Conservation (phyloP, 2,888 invertebrate species). For the Gordius sp. region DNA sequence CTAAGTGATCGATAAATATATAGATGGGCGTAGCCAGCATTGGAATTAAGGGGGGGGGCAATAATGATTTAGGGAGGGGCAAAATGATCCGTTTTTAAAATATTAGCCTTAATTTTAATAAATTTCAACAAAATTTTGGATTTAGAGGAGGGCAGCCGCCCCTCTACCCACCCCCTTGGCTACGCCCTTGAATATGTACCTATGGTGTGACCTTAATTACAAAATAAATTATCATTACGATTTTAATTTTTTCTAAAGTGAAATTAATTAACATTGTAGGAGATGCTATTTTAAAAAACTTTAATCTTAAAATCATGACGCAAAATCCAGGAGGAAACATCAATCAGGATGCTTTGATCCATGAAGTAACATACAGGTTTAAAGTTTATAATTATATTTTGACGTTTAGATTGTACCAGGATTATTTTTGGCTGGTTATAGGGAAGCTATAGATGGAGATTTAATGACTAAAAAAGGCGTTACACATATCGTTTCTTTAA, state of each 20-base stretch:
- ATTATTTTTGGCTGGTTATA: slow-evolving; percentile 1
- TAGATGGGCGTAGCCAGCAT: no score
- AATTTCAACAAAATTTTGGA: background rate
- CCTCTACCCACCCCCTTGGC: background rate
- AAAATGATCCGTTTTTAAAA: no score
- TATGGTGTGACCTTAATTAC: no score
- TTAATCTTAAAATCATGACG: background rate
- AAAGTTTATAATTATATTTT: background rate
- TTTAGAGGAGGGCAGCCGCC: background rate
- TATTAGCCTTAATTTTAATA: no score
- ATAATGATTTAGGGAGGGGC: no score
- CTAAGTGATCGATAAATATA: no score
- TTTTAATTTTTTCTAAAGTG: background rate
- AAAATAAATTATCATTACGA: no score
- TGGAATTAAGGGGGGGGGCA: no score
- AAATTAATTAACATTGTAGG: background rate
- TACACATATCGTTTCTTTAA: slow-evolving; percentile 7
- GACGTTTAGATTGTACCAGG: background rate
- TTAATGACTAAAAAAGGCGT: slow-evolving; percentile 1
- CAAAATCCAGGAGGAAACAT: background rate
- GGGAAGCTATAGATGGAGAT: background rate
- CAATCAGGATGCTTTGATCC: background rate
- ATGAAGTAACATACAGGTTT: background rate
- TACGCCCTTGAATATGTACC: no score
- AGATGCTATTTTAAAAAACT: slow-evolving; percentile 10